phyloP scores from a whole-genome alignment of 2,797 vertebrate species.

The Echeneis naucrates region DNA sequence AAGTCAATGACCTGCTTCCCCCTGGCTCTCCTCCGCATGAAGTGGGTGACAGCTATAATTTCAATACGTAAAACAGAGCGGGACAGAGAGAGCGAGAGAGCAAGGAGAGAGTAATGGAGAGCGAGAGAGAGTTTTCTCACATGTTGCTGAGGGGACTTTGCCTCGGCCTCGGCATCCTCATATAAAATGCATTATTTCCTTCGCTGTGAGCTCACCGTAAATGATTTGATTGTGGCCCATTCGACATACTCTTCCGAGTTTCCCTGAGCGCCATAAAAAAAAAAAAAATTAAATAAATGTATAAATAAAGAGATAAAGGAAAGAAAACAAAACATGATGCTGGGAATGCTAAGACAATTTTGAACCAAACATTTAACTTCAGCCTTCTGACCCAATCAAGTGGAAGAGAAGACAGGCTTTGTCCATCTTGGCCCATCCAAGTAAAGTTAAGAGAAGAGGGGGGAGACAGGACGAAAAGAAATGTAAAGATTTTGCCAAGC shows the following conservation, averaged over 20 bases:
- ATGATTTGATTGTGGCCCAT: conserved; percentile 92
- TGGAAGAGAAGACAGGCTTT: conserved; percentile 90
- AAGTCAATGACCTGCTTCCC: conserved; percentile 93
- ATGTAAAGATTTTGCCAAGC: conserved; percentile 89
- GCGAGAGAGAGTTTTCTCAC: conserved; percentile 86
- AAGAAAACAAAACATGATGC: conserved; percentile 82
- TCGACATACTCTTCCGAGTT: conserved; percentile 87
- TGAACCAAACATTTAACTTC: conserved; percentile 87
- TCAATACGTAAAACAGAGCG: conserved; percentile 82
- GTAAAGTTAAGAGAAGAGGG: conserved; percentile 66
- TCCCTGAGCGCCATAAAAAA: conserved; percentile 48
- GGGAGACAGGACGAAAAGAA: conserved; percentile 81
- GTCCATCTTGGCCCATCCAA: conserved; percentile 85
- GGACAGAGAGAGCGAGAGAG: conserved; percentile 41
- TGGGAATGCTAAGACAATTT: conserved; percentile 89
- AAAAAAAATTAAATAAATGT: conserved; percentile 19
- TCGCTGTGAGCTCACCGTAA: conserved; percentile 88
- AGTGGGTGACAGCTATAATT: conserved; percentile 88
- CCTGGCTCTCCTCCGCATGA: conserved; percentile 84
- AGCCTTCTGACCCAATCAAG: conserved; percentile 92
- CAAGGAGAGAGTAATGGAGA: conserved; percentile 27
- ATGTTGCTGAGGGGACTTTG: conserved; percentile 86
- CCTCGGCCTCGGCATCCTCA: conserved; percentile 85
- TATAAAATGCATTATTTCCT: conserved; percentile 93
- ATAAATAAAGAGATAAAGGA: too few relatives aligned